A percentile compares a stretch with the other conserved stretches of the same genome.
These are phyloP conservation scores for Xiphophorus maculatus DNA, from an alignment of 2,113 vertebrate genomes.

Conservation along the genomic window DNA sequence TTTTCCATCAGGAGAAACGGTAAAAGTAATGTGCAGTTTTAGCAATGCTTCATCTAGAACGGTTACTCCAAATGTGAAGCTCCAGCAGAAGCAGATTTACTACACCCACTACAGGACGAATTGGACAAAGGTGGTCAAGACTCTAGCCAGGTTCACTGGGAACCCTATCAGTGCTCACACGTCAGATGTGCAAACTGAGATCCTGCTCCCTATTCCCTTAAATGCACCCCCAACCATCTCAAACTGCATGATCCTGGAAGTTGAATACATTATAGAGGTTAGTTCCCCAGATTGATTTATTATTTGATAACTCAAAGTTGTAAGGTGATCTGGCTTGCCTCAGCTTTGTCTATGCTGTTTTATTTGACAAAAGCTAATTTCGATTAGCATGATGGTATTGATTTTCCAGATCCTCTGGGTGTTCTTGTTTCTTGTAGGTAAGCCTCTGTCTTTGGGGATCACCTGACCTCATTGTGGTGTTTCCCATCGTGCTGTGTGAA, in stretches of 20 bases:
- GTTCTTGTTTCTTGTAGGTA: too few species aligned
- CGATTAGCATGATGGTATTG: too few species aligned
- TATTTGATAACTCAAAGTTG: too few species aligned
- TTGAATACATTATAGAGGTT: conserved; percentile 58
- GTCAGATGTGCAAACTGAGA: not conserved
- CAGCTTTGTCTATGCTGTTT: too few species aligned
- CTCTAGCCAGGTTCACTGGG: not conserved
- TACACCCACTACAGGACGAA: not conserved
- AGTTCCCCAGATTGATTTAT: conserved; percentile 2
- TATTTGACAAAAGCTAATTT: too few species aligned
- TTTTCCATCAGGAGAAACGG: conserved; percentile 47
- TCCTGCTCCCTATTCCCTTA: conserved; percentile 37
- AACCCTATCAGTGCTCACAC: conserved; percentile 1
- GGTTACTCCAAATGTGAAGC: conserved; percentile 30
- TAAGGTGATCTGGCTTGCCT: too few species aligned
- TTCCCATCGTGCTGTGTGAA: too few species aligned
- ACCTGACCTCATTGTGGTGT: too few species aligned
- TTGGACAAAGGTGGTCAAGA: fast-evolving
- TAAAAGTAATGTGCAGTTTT: conserved; percentile 49
- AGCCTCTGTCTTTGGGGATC: too few species aligned
- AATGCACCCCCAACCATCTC: conserved; percentile 30
- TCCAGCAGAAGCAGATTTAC: conserved; percentile 37
- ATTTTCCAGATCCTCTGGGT: too few species aligned
- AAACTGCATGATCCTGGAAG: conserved; percentile 61
- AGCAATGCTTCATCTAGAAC: conserved; percentile 46